Evolutionary conservation across 2,888 invertebrate species (phyloP), one percentile per base, ranked within the genome.

Genomic region (Muschampia staudingeri): DNA sequence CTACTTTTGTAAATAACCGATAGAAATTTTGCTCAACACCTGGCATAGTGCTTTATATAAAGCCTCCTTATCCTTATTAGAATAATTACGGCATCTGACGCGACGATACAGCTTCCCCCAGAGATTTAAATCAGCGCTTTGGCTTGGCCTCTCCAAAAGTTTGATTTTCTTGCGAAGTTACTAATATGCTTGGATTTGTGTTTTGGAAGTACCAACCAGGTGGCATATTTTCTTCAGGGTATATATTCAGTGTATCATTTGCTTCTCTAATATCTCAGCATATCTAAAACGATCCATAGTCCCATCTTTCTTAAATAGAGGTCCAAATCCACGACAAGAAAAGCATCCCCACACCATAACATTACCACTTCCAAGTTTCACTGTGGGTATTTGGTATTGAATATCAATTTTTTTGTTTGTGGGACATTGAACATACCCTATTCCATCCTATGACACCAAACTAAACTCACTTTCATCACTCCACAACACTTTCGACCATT

Each of bases 51-150:
- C 37, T 69, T 69, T 40, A 69, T 16, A 34, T 40, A 69, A 69
- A 37, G 69, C 4, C 25, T 25, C 25, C 25, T 25, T 69, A 69
- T 25, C 25, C 25, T 25, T 69, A 69, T 37, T 69, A 5, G 69
- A 37, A 7, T 37, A 37, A 69, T 69, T 69, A n/a, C 1, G 69
- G 6, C 40, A 12, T 69, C 14, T 69, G 5, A 44, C 11, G 11
- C 14, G 12, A 11, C 44, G 44, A 14, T 44, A 14, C 44, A 69
- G 14, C n/a, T 69, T 4, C 8, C 40, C 69, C 37, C 69, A 37
- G 9, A 69, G 69, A 40, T 69, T 69, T 25, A 69, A 69, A 11
- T 69, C 69, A 12, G 69, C 6, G 40, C 69, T 69, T 69, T 69
- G 69, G 16, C 69, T 69, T 40, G 69, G 69, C 69, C 37, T 40